Evolutionary conservation across 2,113 vertebrate species (phyloP), one percentile per base, ranked within the genome.

Genomic region (Labrus mixtus): DNA sequence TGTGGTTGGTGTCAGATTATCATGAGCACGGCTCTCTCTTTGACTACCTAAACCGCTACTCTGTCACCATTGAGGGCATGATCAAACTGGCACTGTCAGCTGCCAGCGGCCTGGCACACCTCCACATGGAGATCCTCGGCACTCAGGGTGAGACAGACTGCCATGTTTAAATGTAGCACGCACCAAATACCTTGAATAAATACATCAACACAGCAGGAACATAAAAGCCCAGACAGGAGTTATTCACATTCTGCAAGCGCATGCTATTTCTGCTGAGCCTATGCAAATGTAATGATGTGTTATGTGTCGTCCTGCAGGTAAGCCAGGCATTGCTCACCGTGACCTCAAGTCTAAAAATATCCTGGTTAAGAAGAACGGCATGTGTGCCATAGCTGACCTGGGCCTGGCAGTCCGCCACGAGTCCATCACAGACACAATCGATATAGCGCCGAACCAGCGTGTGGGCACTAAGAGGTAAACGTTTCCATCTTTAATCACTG

Each of bases 101-200:
- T 0, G 97, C 97, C 73, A 99, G 97, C 0, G 98, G 98, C 3
- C 89, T 99, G 85, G 98, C 98, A 2, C 98, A 99, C 67, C 94
- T 99, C 19, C 98, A 99, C 84, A 99, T 99, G 98, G 98, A 99
- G 93, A 99, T 99, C n/a, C 96, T 99, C 79, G 98, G 98, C 46
- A 99, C 98, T 64, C 98, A 99, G 90, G 98, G 98, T 99, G 90
- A 94, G 78, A 57, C 3, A 3, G 45, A 12, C 29, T 6, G 39
- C 0, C 0, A 0, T 0, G 17, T 66, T 41, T 6, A 39, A 45
- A 29, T 0, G 0, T 53, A 10, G 43, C 41, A 20, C 0, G 2
- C 8, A 2, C 0, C 10, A 1, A 36, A 33, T 23, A 9, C 46
- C 16, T 19, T 48, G 15, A 48, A 48, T 48, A 48, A 48, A 48